phyloP scores from a whole-genome alignment of 2,113 vertebrate species.

The Neolamprologus variostigma region DNA sequence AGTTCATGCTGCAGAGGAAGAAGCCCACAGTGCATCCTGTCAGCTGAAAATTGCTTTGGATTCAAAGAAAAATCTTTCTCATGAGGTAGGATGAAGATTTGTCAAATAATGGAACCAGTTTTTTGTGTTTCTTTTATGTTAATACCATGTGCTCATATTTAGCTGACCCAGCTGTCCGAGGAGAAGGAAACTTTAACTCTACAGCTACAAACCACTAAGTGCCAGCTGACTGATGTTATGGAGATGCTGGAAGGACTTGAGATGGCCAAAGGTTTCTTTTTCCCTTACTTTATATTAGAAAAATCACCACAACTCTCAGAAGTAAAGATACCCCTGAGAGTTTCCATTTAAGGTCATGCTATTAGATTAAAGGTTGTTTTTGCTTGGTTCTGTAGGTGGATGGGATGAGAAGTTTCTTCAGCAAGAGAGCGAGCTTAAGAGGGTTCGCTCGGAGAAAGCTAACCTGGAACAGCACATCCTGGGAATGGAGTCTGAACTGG shows the following conservation, averaged over 20 bases:
- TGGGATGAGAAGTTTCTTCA: slow-evolving; percentile 73
- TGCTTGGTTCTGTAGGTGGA: slow-evolving; percentile 15
- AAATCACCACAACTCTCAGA: background rate
- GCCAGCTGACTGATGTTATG: slow-evolving; percentile 48
- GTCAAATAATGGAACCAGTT: background rate
- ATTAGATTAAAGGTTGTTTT: background rate
- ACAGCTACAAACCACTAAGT: slow-evolving; percentile 56
- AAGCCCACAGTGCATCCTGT: slow-evolving; percentile 40
- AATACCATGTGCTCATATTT: background rate
- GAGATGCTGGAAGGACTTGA: slow-evolving; percentile 58
- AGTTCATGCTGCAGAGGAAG: slow-evolving; percentile 49
- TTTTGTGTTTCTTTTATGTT: background rate
- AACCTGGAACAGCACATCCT: slow-evolving; percentile 66
- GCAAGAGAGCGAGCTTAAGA: slow-evolving; percentile 68
- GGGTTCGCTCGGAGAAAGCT: slow-evolving; percentile 68
- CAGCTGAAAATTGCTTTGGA: slow-evolving; percentile 34
- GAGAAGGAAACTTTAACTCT: slow-evolving; percentile 51
- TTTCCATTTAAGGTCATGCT: background rate
- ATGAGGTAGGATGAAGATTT: slow-evolving; percentile 10
- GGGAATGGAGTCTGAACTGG: slow-evolving; percentile 66
- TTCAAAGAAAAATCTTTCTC: slow-evolving; percentile 48
- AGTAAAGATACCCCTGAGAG: background rate
- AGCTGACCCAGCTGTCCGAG: slow-evolving; percentile 53
- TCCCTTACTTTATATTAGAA: background rate
- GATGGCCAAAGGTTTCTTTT: slow-evolving; percentile 46